Evolutionary conservation across 2,113 vertebrate genomes (phyloP).

Genomic region (Isurus oxyrinchus): DNA sequence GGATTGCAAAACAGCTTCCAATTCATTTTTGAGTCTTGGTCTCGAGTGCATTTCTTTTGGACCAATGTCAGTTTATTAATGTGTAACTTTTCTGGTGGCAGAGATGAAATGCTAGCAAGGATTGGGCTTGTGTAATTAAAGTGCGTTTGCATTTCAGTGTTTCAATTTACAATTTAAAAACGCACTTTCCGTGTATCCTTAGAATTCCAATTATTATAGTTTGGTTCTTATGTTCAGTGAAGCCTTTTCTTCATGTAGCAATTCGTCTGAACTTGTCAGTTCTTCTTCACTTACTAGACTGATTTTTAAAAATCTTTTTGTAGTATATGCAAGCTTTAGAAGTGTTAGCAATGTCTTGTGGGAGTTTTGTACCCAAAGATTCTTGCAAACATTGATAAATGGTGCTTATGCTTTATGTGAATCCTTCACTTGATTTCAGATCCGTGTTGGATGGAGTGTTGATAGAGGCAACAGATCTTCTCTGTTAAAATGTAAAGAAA

Average conservation of each 20-base stretch:
- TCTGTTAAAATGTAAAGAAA: background rate
- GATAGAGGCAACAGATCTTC: background rate
- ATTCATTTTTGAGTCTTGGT: slow-evolving; percentile 24
- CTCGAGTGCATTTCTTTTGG: background rate
- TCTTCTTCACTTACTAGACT: background rate
- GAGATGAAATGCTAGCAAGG: background rate
- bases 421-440: background rate
- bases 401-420: background rate
- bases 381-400: background rate
- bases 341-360: background rate
- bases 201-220: background rate
- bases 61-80: slow-evolving; percentile 24
- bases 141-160: background rate
- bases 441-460: background rate
- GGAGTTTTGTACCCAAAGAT: background rate
- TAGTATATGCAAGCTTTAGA: background rate
- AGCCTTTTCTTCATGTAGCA: background rate
- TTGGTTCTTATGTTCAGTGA: background rate
- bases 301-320: background rate
- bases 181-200: background rate
- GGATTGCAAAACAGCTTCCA: slow-evolving; percentile 9
- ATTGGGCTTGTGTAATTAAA: background rate
- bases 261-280: slow-evolving; percentile 26
- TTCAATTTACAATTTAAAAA: background rate
- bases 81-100: background rate